Conservation (phyloP, 2,113 vertebrate species). For the Excalfactoria chinensis region DNA sequence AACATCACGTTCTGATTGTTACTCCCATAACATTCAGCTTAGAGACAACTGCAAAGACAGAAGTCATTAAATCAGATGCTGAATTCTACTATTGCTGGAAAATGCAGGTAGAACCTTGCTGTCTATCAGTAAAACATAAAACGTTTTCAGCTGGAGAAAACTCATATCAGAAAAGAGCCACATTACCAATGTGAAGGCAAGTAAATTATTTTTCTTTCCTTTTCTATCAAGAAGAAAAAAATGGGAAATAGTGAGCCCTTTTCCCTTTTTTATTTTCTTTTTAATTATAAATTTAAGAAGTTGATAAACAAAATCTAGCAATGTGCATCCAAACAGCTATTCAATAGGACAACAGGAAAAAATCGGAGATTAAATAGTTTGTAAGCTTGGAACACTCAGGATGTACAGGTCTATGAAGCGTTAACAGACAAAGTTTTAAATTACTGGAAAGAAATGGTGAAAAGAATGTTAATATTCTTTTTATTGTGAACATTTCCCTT, state of each 20-base stretch:
- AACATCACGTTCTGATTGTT: neutral
- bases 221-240: neutral
- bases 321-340: neutral
- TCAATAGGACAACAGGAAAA: neutral
- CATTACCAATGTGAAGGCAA: neutral
- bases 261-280: neutral
- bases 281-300: neutral
- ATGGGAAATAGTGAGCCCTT: neutral
- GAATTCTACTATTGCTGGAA: neutral
- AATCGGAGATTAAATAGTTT: rapidly evolving
- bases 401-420: neutral
- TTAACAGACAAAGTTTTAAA: neutral
- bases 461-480: neutral
- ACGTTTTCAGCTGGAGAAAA: neutral
- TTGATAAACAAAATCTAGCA: neutral
- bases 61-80: neutral
- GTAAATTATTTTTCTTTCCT: neutral
- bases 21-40: neutral
- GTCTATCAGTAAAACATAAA: neutral
- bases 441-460: neutral
- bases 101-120: neutral
- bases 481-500: neutral
- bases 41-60: neutral
- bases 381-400: neutral
- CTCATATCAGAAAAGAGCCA: neutral